Evolutionary conservation across 2,797 vertebrate genomes (phyloP), one percentile per base, ranked within the genome.

Genomic region (Amblyraja radiata): DNA sequence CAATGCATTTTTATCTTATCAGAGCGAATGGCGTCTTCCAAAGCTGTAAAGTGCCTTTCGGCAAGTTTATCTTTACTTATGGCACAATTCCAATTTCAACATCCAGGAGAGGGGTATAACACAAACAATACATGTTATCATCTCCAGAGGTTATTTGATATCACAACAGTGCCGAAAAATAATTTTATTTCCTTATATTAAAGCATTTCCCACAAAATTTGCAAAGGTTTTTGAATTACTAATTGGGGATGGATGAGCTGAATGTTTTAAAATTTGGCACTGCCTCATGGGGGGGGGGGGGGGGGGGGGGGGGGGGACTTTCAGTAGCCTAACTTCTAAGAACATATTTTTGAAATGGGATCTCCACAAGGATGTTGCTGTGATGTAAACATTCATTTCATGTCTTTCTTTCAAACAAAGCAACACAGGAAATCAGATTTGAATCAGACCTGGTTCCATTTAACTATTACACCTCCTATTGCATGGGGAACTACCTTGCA

Each of bases 61-160:
- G 61, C 84, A 36, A 14, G n/a, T 68, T 65, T 9, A 36, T 88
- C 84, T 68, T 88, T 36, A 16, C 84, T 5, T 16, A 4, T 65
- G 84, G n/a, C 63, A 88, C n/a, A 65, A 65, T 88, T 88, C 61
- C 61, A 88, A 88, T 65, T 68, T 68, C n/a, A 65, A 32, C 61
- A 88, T 6, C n/a, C n/a, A 88, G 84, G n/a, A 88, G 21, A 68
- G 13, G 28, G 25, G 16, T 32, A 36, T 9, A 36, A 36, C 65
- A 36, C 84, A 68, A 36, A 68, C 84, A 88, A 32, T 4, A 36
- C 32, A 13, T 0, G 58, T 65, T 88, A 65, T n/a, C 61, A 65
- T 65, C 5, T 65, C 13, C n/a, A 25, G 32, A 7, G 8, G n/a
- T n/a, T 88, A 8, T 21, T 36, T 32, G 61, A 88, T 68, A 36